These are phyloP conservation scores for Celastrina argiolus DNA, from an alignment of 2,888 invertebrate species.

Conservation along the genomic window DNA sequence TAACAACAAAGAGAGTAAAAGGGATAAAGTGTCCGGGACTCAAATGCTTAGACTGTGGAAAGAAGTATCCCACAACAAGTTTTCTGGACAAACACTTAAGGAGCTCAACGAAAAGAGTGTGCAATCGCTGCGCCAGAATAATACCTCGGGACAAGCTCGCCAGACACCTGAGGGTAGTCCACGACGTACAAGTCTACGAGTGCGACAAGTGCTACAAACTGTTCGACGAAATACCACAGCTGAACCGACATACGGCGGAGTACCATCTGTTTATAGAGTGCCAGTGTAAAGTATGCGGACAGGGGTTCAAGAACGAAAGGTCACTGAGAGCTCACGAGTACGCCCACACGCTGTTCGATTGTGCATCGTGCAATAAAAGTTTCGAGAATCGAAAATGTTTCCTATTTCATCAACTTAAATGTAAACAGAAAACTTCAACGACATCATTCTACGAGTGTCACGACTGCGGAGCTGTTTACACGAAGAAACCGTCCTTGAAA, in stretches of 20 bases:
- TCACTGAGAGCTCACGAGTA: constrained; percentile 53
- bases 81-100: constrained; percentile 52
- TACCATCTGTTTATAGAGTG: constrained; percentile 39
- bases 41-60: constrained; percentile 50
- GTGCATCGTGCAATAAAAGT: constrained; percentile 46
- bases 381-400: constrained; percentile 59
- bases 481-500: constrained; percentile 56
- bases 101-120: constrained; percentile 46
- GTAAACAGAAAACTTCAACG: constrained; percentile 33
- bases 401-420: constrained; percentile 48
- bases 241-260: constrained; percentile 39
- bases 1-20: constrained; percentile 21
- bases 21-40: constrained; percentile 21
- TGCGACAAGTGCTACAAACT: constrained; percentile 49
- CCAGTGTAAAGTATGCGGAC: constrained; percentile 49
- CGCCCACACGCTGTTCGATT: constrained; percentile 53
- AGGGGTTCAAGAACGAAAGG: constrained; percentile 47
- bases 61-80: constrained; percentile 41
- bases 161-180: constrained; percentile 44
- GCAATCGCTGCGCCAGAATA: constrained; percentile 45
- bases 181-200: constrained; percentile 36
- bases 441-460: constrained; percentile 47
- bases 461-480: constrained; percentile 53
- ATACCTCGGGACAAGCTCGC: constrained; percentile 44
- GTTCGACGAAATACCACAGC: constrained; percentile 38